These are phyloP conservation scores for Rhea americana DNA, from an alignment of 2,113 vertebrate species.

Conservation along the genomic window DNA sequence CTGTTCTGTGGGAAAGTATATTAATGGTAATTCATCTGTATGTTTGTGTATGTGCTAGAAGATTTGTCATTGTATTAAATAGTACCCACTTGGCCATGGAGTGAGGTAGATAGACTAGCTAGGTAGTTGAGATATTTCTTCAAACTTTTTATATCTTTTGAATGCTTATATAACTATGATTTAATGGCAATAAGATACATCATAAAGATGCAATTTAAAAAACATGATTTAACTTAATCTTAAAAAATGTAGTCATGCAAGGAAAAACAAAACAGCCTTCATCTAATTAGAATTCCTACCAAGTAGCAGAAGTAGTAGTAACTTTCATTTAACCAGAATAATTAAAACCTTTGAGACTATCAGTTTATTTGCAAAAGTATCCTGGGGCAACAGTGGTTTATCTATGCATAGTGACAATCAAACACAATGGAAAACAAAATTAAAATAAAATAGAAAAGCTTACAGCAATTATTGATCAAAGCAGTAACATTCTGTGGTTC, in stretches of 20 bases:
- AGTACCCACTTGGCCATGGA: not conserved
- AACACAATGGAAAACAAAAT: conserved; percentile 34
- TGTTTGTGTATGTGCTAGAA: not conserved
- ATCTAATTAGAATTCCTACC: conserved; percentile 52
- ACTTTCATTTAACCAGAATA: conserved; percentile 54
- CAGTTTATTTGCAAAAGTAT: conserved; percentile 31
- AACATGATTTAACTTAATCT: conserved; percentile 1
- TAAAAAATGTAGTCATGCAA: not conserved
- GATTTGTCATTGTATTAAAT: conserved; percentile 16
- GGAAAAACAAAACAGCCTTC: conserved; percentile 3
- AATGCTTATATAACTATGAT: not conserved
- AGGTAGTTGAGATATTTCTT: not conserved
- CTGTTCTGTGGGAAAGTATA: not conserved
- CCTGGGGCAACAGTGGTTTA: conserved; percentile 4
- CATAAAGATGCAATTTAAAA: conserved; percentile 16
- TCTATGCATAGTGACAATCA: conserved; percentile 10
- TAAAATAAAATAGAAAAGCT: conserved; percentile 25
- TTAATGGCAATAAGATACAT: not conserved
- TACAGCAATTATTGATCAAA: conserved; percentile 55
- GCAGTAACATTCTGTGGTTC: not conserved
- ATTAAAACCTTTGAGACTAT: conserved; percentile 70
- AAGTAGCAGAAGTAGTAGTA: conserved; percentile 33
- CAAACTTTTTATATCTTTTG: not conserved
- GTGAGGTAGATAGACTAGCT: not conserved
- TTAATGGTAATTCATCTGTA: not conserved